Percentiles rank a stretch among this genome's conserved stretches.
These are phyloP conservation scores for Apostichopus japonicus DNA, from an alignment of 35 echinoderm and acorn worm genomes.

Conservation along the genomic window DNA sequence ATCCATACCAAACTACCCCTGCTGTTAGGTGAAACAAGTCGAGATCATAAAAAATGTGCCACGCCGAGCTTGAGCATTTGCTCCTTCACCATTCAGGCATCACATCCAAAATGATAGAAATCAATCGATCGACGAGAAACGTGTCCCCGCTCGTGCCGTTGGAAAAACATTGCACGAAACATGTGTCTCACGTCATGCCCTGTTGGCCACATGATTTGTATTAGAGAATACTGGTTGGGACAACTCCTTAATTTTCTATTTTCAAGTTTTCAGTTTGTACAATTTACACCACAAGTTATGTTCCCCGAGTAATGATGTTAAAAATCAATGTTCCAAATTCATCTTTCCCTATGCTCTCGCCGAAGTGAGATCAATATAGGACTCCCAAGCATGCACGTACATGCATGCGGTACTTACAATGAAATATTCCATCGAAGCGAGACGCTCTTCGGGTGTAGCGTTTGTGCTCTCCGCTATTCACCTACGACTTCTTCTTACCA, in stretches of 20 bases:
- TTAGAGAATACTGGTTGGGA: neutral
- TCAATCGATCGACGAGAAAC: slow-evolving; percentile 38
- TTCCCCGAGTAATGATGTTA: no score
- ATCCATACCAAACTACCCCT: slow-evolving; percentile 52
- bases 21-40: slow-evolving; percentile 33
- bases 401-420: no score
- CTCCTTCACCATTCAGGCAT: neutral
- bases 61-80: slow-evolving; percentile 41
- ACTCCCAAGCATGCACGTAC: no score
- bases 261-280: no score
- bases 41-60: slow-evolving; percentile 28
- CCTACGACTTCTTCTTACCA: no score
- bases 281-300: no score
- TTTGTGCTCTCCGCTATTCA: no score
- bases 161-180: slow-evolving; percentile 22
- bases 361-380: no score
- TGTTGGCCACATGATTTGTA: neutral
- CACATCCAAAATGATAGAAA: slow-evolving; percentile 23
- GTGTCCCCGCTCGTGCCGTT: slow-evolving; percentile 12
- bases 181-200: neutral
- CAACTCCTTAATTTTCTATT: neutral
- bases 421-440: no score
- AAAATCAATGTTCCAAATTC: no score
- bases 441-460: no score
- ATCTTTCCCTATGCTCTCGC: no score